phyloP scores from a whole-genome alignment of 2,797 vertebrate genomes.

The Coluber constrictor region DNA sequence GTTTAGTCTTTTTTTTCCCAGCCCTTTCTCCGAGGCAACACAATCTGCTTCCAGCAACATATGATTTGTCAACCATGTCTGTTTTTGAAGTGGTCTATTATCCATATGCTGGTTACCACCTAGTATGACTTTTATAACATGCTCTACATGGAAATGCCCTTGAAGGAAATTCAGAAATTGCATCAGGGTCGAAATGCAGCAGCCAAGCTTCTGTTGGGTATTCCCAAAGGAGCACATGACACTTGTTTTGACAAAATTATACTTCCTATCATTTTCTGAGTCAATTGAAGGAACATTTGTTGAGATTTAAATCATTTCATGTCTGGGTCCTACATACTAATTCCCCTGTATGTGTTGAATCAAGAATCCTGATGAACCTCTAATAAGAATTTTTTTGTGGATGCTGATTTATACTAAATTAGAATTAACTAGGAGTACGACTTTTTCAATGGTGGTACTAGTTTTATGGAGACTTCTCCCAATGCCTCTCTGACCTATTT shows the following conservation, averaged over 20 bases:
- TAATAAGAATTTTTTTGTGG: background rate
- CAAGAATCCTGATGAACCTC: background rate
- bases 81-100: background rate
- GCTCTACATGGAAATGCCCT: background rate
- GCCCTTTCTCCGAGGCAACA: background rate
- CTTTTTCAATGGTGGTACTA: background rate
- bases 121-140: background rate
- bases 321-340: background rate
- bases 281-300: background rate
- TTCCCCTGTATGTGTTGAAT: background rate
- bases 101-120: background rate
- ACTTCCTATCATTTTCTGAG: background rate
- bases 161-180: background rate
- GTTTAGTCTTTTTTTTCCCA: constrained; percentile 6
- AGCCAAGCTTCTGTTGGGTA: background rate
- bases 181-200: background rate
- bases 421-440: background rate
- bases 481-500: background rate
- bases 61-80: background rate
- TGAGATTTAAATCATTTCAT: background rate
- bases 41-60: background rate
- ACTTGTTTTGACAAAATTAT: background rate
- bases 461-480: background rate
- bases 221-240: background rate
- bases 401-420: background rate